phyloP scores from a whole-genome alignment of 2,888 invertebrate species.

The Chloromyia formosa region DNA sequence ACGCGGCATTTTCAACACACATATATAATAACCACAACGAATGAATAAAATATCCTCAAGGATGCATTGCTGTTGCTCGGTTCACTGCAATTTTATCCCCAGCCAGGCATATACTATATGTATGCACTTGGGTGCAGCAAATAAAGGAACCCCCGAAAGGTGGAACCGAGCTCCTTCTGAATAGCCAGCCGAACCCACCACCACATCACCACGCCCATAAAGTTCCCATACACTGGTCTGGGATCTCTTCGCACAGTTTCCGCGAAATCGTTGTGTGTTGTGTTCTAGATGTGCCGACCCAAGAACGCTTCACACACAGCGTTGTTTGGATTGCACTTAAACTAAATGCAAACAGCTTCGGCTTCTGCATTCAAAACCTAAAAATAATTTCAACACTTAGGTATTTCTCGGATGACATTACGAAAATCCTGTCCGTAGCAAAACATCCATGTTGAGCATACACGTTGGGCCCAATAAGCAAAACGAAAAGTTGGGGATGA shows the following conservation, averaged over 20 bases:
- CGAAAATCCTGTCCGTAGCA: not conserved
- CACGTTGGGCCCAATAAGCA: too few species aligned
- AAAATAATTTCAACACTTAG: not conserved
- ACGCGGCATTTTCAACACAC: not conserved
- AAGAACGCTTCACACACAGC: conserved; percentile 10
- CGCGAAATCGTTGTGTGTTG: not conserved
- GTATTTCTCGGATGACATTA: conserved; percentile 11
- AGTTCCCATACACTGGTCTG: not conserved
- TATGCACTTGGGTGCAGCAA: not conserved
- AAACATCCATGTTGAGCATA: too few species aligned
- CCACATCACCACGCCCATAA: too few species aligned
- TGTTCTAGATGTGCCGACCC: conserved; percentile 4
- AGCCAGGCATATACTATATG: not conserved
- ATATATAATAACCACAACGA: conserved; percentile 23
- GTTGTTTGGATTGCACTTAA: conserved; percentile 37
- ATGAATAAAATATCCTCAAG: conserved; percentile 18
- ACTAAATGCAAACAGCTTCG: conserved; percentile 36
- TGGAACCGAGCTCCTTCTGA: not conserved
- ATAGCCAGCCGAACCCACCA: not conserved
- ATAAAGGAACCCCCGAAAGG: not conserved
- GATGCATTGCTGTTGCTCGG: conserved; percentile 20
- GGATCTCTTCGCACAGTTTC: not conserved
- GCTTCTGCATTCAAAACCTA: conserved; percentile 8
- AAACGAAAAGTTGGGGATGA: too few species aligned
- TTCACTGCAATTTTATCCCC: conserved; percentile 27